phyloP scores from a whole-genome alignment of 2,888 invertebrate species.

The Cheilosia impressa region DNA sequence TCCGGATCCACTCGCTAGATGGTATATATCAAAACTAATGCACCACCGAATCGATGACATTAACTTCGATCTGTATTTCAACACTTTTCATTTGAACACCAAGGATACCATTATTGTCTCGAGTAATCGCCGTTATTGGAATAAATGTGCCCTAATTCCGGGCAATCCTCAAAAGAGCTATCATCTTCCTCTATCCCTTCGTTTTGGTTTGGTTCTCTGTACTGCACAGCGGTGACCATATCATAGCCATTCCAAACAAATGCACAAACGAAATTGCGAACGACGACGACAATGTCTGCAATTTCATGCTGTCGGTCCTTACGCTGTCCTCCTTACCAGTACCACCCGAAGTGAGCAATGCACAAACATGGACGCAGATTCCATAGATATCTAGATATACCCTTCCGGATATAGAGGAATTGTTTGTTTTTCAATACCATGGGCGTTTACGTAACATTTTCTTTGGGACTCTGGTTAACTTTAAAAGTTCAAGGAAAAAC shows the following conservation, averaged over 20 bases:
- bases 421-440: too few species aligned
- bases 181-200: not conserved
- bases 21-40: constrained; percentile 1
- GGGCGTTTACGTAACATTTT: too few species aligned
- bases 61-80: not conserved
- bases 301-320: constrained; percentile 1
- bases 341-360: not conserved
- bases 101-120: too few species aligned
- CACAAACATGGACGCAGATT: not conserved
- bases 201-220: not conserved
- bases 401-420: too few species aligned
- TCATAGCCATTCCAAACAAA: not conserved
- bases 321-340: not conserved
- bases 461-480: too few species aligned
- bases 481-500: too few species aligned
- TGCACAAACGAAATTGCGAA: not conserved
- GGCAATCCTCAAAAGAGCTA: not conserved
- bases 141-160: not conserved
- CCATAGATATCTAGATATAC: too few species aligned
- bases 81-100: too few species aligned
- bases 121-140: not conserved
- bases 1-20: too few species aligned
- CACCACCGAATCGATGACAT: not conserved
- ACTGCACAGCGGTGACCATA: not conserved
- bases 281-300: not conserved